Evolutionary conservation across 2,113 vertebrate species (phyloP).

Genomic region (Hirundichthys speculiger): DNA sequence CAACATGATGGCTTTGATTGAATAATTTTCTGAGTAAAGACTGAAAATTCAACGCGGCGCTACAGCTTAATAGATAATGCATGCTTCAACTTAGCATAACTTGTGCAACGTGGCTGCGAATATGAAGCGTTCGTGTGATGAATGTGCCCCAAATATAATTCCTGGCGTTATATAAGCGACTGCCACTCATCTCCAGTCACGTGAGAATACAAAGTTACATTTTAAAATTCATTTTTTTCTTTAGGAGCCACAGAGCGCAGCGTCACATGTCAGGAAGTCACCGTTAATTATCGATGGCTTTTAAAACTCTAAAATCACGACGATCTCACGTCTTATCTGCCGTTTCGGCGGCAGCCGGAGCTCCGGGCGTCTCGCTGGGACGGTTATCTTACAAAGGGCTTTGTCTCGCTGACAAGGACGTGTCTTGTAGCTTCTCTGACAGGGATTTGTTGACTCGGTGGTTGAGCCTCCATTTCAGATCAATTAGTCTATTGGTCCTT

Average conservation of each 20-base stretch:
- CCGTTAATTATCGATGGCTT: slow-evolving; percentile 20
- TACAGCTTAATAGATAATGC: slow-evolving; percentile 41
- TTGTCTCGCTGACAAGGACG: slow-evolving; percentile 70
- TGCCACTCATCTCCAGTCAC: slow-evolving; percentile 7
- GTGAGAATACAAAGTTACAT: background rate
- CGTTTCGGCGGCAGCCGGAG: slow-evolving; percentile 14
- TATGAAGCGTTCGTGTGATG: slow-evolving; percentile 23
- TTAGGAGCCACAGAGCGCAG: background rate
- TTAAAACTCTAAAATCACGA: slow-evolving; percentile 17
- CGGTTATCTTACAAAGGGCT: slow-evolving; percentile 51
- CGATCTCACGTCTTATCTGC: slow-evolving; percentile 32
- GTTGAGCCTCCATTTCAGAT: slow-evolving; percentile 75
- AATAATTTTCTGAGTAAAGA: slow-evolving; percentile 43
- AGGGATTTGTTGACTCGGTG: slow-evolving; percentile 76
- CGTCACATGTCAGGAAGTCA: background rate
- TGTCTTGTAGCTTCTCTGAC: slow-evolving; percentile 48
- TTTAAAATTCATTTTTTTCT: slow-evolving; percentile 10
- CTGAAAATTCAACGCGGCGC: slow-evolving; percentile 26
- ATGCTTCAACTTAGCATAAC: slow-evolving; percentile 8
- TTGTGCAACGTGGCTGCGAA: slow-evolving; percentile 18
- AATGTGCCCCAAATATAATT: slow-evolving; percentile 4
- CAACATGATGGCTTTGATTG: slow-evolving; percentile 68
- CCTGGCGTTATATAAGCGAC: slow-evolving; percentile 17
- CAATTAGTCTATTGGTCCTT: slow-evolving; percentile 66
- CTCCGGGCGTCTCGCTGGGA: slow-evolving; percentile 35